Percentiles rank a stretch among this genome's conserved stretches.
Evolutionary conservation across 2,113 vertebrate genomes (phyloP).

Genomic region (Crocuta crocuta): DNA sequence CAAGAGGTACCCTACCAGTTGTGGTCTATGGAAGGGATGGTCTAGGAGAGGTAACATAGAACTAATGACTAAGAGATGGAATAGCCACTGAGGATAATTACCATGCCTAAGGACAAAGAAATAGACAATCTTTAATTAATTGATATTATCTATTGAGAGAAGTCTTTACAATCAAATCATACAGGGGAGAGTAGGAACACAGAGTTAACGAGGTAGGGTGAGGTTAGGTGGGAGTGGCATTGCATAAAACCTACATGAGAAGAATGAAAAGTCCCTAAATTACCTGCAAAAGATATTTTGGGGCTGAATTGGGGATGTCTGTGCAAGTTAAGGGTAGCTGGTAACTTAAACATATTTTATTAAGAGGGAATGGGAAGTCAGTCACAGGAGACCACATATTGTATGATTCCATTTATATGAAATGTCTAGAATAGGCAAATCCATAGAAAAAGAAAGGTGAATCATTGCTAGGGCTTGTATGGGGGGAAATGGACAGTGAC

Average conservation of each 20-base stretch:
- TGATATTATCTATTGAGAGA: neutral
- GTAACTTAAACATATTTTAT: constrained; percentile 8
- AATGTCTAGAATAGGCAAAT: neutral
- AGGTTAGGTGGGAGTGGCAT: neutral
- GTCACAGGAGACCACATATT: neutral
- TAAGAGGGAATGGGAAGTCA: neutral
- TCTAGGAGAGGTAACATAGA: neutral
- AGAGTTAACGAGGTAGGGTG: neutral
- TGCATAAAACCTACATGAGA: neutral
- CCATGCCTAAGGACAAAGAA: neutral
- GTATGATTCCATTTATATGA: neutral
- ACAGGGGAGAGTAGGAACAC: neutral
- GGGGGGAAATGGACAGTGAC: neutral
- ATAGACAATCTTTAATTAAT: constrained; percentile 15
- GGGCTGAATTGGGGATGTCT: neutral
- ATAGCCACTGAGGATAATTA: neutral
- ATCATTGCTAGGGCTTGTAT: neutral
- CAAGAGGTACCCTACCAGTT: neutral
- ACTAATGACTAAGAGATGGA: neutral
- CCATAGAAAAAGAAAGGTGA: neutral
- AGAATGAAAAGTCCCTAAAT: constrained; percentile 12
- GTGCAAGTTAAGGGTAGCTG: neutral
- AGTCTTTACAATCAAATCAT: neutral
- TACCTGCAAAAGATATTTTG: neutral
- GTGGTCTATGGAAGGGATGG: neutral